A percentile compares a stretch with the other conserved stretches of the same genome.
Conservation (phyloP, 1,140 invertebrate species). For the Elysia chlorotica region DNA sequence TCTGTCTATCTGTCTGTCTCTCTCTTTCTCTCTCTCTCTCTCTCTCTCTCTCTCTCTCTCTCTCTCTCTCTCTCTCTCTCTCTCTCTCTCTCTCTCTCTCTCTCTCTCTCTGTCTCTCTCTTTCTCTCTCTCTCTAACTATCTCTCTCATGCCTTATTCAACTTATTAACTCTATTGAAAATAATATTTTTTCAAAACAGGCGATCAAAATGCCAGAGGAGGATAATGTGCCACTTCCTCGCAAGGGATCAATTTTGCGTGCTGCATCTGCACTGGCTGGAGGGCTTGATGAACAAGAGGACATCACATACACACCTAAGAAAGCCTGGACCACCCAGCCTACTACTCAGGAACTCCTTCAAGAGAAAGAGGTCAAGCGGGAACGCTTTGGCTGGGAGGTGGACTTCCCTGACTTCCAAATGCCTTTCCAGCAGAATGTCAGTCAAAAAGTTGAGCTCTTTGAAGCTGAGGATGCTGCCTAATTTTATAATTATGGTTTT, state of each 20-base stretch:
- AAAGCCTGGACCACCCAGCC: constrained; percentile 59
- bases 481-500: too few species aligned
- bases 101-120: too few species aligned
- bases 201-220: constrained; percentile 2
- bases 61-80: too few species aligned
- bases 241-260: constrained; percentile 55
- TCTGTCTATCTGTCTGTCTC: too few species aligned
- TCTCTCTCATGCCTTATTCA: too few species aligned
- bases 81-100: too few species aligned
- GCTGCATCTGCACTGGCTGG: constrained; percentile 57
- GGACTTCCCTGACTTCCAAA: constrained; percentile 63
- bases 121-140: too few species aligned
- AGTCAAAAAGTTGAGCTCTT: constrained; percentile 36
- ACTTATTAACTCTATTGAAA: too few species aligned
- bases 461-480: constrained; percentile 36
- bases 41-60: too few species aligned
- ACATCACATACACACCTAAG: constrained; percentile 56
- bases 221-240: constrained; percentile 30
- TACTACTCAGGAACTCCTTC: constrained; percentile 51
- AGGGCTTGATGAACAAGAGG: constrained; percentile 54
- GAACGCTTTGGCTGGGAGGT: constrained; percentile 60
- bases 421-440: constrained; percentile 62
- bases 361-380: constrained; percentile 41
- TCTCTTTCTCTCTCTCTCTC: too few species aligned
- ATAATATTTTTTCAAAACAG: background rate